A percentile compares a stretch with the other conserved stretches of the same genome.
Conservation (phyloP, 2,113 vertebrate species). For the Pollimyrus isidori region DNA sequence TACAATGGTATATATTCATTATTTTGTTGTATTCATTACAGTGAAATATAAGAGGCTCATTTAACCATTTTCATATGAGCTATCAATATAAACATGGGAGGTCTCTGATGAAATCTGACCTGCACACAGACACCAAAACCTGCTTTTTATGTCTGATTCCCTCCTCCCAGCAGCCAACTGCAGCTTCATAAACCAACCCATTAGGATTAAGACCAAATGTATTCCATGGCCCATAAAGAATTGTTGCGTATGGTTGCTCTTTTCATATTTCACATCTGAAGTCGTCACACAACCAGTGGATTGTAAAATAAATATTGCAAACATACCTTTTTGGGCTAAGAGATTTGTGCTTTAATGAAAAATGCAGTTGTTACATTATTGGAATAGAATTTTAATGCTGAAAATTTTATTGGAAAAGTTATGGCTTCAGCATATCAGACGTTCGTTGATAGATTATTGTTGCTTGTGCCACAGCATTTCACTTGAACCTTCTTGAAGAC, state of each 20-base stretch:
- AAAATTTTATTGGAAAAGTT: conserved; percentile 6
- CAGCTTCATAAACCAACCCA: background rate
- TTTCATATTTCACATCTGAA: background rate
- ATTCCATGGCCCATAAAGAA: background rate
- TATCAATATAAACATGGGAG: background rate
- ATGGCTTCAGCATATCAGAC: background rate
- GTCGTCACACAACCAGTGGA: background rate
- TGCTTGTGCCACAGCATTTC: background rate
- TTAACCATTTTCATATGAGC: background rate
- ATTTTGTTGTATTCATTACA: background rate
- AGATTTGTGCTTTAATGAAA: conserved; percentile 16
- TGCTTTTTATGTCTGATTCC: background rate
- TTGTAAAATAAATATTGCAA: conserved; percentile 17
- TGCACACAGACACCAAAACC: background rate
- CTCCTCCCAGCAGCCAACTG: background rate
- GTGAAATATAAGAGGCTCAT: background rate
- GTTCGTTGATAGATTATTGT: background rate
- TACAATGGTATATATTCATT: background rate
- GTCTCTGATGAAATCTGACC: background rate
- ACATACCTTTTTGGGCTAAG: background rate
- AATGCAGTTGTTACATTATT: conserved; percentile 3
- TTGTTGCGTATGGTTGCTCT: background rate
- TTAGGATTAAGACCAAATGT: conserved; percentile 5
- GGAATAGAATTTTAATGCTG: background rate
- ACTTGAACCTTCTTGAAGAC: background rate